phyloP scores from a whole-genome alignment of 2,113 vertebrate genomes.

The Conger conger region DNA sequence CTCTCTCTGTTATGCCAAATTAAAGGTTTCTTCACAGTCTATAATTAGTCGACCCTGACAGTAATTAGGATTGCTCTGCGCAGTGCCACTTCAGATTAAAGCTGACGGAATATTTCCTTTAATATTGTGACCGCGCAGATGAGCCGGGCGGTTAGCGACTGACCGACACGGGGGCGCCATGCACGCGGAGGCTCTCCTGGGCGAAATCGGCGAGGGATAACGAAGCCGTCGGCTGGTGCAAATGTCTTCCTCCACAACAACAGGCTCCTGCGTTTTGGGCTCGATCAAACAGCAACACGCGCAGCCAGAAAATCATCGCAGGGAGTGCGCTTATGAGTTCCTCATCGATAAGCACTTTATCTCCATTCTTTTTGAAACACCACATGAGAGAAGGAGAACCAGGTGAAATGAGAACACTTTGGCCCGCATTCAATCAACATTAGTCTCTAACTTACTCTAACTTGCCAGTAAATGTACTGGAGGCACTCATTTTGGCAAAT shows the following conservation, averaged over 20 bases:
- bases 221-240: not conserved
- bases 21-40: constrained; percentile 57
- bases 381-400: not conserved
- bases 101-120: constrained; percentile 48
- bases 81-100: constrained; percentile 51
- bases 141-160: constrained; percentile 1
- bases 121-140: constrained; percentile 37
- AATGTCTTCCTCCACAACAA: not conserved
- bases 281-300: not conserved
- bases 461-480: not conserved
- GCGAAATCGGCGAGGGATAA: not conserved
- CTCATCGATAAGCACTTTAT: not conserved
- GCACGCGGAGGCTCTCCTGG: not conserved
- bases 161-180: not conserved
- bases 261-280: not conserved
- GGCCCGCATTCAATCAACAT: not conserved
- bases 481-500: too few species aligned
- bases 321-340: not conserved
- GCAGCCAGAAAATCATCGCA: not conserved
- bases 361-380: not conserved
- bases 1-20: constrained; percentile 53
- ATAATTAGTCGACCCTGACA: constrained; percentile 61
- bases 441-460: not conserved
- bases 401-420: not conserved
- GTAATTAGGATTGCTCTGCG: constrained; percentile 59